phyloP scores from a whole-genome alignment of 2,113 vertebrate genomes.

The Takifugu bimaculatus region DNA sequence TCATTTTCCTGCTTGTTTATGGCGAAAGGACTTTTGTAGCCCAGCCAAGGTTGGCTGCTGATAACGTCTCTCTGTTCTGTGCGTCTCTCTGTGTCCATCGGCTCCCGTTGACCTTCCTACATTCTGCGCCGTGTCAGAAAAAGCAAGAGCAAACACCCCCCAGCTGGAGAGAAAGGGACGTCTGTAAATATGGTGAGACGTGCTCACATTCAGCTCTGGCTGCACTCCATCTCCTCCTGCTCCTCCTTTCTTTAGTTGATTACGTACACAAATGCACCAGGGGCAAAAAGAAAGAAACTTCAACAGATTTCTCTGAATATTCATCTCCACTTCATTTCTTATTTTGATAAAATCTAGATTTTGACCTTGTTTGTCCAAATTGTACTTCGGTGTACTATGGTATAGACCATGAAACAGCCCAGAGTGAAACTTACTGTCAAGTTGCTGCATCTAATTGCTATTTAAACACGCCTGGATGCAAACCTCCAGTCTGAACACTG shows the following conservation, averaged over 20 bases:
- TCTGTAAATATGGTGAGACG: slow-evolving; percentile 72
- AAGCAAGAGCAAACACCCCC: slow-evolving; percentile 73
- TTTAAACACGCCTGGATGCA: no score
- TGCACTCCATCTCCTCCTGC: background rate
- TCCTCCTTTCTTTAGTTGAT: background rate
- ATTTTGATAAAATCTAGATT: background rate
- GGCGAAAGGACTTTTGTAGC: slow-evolving; percentile 47
- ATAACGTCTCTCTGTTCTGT: slow-evolving; percentile 50
- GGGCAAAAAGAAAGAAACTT: no score
- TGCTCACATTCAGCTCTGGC: slow-evolving; percentile 28
- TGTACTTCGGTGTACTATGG: no score
- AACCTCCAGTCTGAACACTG: no score
- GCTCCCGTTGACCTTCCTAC: slow-evolving; percentile 57
- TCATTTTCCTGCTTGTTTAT: background rate
- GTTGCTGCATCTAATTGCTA: no score
- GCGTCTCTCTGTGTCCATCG: slow-evolving; percentile 45
- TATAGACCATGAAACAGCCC: no score
- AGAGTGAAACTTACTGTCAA: no score
- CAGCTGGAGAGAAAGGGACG: slow-evolving; percentile 69
- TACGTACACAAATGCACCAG: slow-evolving; percentile 3
- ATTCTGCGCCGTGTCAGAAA: slow-evolving; percentile 62
- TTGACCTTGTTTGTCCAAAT: no score
- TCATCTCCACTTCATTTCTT: background rate
- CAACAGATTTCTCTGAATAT: background rate
- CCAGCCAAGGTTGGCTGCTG: slow-evolving; percentile 35